phyloP scores from a whole-genome alignment of 2,113 vertebrate genomes.

The Tachysurus vachellii region DNA sequence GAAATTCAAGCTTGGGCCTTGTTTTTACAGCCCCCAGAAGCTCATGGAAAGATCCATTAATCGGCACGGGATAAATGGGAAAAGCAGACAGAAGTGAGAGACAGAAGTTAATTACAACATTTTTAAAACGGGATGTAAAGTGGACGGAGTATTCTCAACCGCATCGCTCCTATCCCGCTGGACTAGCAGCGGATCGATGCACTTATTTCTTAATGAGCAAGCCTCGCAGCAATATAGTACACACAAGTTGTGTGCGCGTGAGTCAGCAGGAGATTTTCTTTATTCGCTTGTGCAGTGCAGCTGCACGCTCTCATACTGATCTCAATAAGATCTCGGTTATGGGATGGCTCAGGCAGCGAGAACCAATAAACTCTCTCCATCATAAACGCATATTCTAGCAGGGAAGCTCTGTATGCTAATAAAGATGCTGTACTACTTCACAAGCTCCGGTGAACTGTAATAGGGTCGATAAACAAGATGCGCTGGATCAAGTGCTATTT shows the following conservation, averaged over 20 bases:
- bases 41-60: not conserved
- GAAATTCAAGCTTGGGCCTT: not conserved
- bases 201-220: conserved; percentile 6
- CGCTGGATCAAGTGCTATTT: not conserved
- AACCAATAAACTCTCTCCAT: conserved; percentile 49
- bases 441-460: not conserved
- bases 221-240: not conserved
- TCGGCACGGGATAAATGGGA: conserved; percentile 1
- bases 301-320: conserved; percentile 63
- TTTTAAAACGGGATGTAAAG: conserved; percentile 1
- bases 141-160: not conserved
- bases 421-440: not conserved
- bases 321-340: conserved; percentile 71
- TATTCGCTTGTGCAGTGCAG: conserved; percentile 61
- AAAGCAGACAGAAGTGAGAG: not conserved
- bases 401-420: not conserved
- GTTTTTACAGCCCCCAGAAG: not conserved
- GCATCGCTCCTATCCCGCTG: conserved; percentile 10
- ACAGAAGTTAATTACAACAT: not conserved
- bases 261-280: conserved; percentile 55
- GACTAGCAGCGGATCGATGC: not conserved
- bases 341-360: conserved; percentile 64
- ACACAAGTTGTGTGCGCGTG: not conserved
- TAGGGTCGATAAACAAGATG: not conserved
- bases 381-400: not conserved